Evolutionary conservation across 2,797 vertebrate genomes (phyloP), one percentile per base, ranked within the genome.

Genomic region (Yasuhikotakia modesta): DNA sequence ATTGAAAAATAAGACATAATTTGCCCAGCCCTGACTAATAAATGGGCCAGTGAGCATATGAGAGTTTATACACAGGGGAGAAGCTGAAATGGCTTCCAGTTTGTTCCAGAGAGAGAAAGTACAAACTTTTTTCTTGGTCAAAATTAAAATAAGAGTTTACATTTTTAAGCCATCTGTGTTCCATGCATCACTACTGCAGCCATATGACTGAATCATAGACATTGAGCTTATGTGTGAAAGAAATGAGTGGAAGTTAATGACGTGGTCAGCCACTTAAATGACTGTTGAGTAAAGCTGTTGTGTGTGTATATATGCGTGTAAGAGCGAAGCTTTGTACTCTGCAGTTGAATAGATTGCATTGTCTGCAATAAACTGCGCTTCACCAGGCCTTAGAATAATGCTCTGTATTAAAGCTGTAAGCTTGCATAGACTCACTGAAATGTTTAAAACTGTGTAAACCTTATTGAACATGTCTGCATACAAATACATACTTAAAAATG

Each of bases 301-400:
- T 68, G 69, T 22, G 79, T 39, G 46, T n/a, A n/a, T 45, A 43
- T 24, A 50, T 70, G 10, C 21, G 66, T 10, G 4, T 7, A 58
- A 61, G 30, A 80, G 72, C 39, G 53, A 76, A 57, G 46, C 86
- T 81, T 89, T 92, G 91, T 91, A 76, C 70, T 66, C 11, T 1
- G 65, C 43, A 22, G n/a, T 57, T 82, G 88, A 93, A 92, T 88
- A 80, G 67, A 2, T 0, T 24, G 63, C 61, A 89, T 92, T 93
- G 90, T 92, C 60, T 21, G 76, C 17, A 32, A 46, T 55, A 19
- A 27, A 64, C 21, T 22, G 58, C 81, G 35, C 53, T 76, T 71
- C 83, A 75, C 57, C 14, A 72, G 43, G 80, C 73, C 77, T 69
- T 83, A 84, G 77, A 86, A 79, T 82, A 83, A 76, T 79, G 60